phyloP scores from a whole-genome alignment of 2,113 vertebrate genomes.

The Chinchilla lanigera region DNA sequence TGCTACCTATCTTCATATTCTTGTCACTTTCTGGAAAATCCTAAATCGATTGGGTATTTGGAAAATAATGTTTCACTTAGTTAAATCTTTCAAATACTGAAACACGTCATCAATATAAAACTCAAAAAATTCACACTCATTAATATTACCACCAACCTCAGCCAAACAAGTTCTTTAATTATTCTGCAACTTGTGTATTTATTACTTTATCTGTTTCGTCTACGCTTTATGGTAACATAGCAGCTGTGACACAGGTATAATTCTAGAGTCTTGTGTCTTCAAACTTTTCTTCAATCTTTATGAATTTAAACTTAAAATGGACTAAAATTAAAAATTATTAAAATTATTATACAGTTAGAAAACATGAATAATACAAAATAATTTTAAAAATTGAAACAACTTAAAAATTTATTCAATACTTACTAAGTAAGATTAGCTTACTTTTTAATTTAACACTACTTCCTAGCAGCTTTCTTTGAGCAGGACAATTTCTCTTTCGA shows the following conservation, averaged over 20 bases:
- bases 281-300: not conserved
- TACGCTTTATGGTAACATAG: not conserved
- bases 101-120: not conserved
- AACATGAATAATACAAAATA: not conserved
- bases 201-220: too few species aligned
- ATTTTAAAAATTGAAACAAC: not conserved
- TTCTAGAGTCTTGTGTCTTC: not conserved
- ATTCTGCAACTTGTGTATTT: not conserved
- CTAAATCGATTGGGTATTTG: not conserved
- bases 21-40: not conserved
- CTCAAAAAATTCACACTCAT: not conserved
- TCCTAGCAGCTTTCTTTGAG: not conserved
- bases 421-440: not conserved
- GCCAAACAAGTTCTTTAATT: not conserved
- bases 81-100: not conserved
- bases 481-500: not conserved
- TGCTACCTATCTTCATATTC: not conserved
- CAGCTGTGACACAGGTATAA: not conserved
- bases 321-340: not conserved
- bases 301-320: not conserved
- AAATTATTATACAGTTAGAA: slow-evolving; percentile 18
- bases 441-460: not conserved
- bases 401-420: too few species aligned
- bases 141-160: not conserved
- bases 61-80: not conserved